These are phyloP conservation scores for Strigamia maritima DNA, from an alignment of 2,888 invertebrate species.

Conservation along the genomic window DNA sequence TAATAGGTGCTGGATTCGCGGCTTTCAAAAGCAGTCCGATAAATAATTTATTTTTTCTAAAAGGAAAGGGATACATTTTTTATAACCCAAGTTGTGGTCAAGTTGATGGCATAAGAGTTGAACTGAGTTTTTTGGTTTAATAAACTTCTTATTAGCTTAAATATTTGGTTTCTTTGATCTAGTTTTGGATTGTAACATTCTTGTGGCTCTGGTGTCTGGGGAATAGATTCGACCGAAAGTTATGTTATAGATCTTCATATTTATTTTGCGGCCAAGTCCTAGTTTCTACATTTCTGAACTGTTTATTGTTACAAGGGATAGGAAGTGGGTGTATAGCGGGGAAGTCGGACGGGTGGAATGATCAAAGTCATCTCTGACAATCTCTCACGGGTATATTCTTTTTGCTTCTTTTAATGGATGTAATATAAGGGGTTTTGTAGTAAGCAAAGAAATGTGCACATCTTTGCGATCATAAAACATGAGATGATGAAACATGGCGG, in stretches of 20 bases:
- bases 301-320: no score
- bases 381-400: background rate
- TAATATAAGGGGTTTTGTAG: conserved; percentile 5
- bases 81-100: background rate
- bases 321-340: background rate
- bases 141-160: no score
- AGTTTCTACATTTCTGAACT: no score
- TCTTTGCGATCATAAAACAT: conserved; percentile 11
- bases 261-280: no score
- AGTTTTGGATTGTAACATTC: no score
- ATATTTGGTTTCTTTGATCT: no score
- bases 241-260: no score
- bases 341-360: background rate
- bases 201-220: no score
- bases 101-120: background rate
- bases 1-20: background rate
- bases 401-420: background rate
- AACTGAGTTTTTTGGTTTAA: background rate
- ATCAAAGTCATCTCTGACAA: background rate
- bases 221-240: no score
- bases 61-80: background rate
- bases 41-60: background rate
- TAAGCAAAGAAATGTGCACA: conserved; percentile 19
- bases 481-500: conserved; percentile 31
- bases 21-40: background rate